Evolutionary conservation across 2,113 vertebrate genomes (phyloP).

Genomic region (Tachysurus fulvidraco): DNA sequence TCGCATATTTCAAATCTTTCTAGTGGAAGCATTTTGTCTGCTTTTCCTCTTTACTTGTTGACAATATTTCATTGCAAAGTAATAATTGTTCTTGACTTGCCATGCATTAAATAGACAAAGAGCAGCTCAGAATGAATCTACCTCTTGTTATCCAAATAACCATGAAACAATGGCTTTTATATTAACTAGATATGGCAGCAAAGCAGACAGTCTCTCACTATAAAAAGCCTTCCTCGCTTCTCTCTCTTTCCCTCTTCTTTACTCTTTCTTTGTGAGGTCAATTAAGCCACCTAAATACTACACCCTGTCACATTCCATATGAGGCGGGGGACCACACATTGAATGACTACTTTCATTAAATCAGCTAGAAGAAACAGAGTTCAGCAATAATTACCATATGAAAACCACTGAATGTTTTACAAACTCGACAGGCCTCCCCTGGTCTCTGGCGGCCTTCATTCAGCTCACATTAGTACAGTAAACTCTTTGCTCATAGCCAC

Average conservation of each 20-base stretch:
- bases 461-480: slow-evolving; percentile 39
- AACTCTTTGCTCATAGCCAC: slow-evolving; percentile 6
- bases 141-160: slow-evolving; percentile 44
- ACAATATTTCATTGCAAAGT: slow-evolving; percentile 4
- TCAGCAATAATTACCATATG: slow-evolving; percentile 44
- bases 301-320: slow-evolving; percentile 57
- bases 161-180: slow-evolving; percentile 47
- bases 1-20: background rate
- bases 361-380: slow-evolving; percentile 25
- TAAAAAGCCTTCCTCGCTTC: slow-evolving; percentile 39
- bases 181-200: slow-evolving; percentile 46
- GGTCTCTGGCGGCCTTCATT: slow-evolving; percentile 16
- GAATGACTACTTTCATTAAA: slow-evolving; percentile 46
- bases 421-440: slow-evolving; percentile 17
- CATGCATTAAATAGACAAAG: slow-evolving; percentile 26
- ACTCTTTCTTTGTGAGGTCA: slow-evolving; percentile 47
- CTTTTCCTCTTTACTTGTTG: background rate
- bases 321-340: background rate
- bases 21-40: background rate
- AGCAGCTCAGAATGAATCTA: slow-evolving; percentile 36
- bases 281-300: slow-evolving; percentile 50
- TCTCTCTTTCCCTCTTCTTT: slow-evolving; percentile 51
- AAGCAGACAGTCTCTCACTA: slow-evolving; percentile 33
- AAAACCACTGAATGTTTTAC: slow-evolving; percentile 41
- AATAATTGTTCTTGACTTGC: slow-evolving; percentile 41